Percentiles rank a stretch among this genome's conserved stretches.
Conservation (phyloP, 2,113 vertebrate species). For the Zootoca vivipara region DNA sequence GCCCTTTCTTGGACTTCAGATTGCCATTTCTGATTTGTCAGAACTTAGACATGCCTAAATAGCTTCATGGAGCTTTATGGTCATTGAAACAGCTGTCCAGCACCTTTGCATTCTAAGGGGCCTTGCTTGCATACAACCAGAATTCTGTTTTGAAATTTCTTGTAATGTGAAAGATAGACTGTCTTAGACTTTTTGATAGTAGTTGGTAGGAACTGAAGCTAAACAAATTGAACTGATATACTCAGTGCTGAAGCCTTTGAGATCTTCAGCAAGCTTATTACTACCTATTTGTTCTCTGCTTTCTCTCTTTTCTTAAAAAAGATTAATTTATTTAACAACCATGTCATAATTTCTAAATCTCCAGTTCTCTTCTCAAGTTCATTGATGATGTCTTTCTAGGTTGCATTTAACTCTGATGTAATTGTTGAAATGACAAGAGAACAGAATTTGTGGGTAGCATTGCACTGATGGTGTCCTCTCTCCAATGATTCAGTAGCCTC, state of each 20-base stretch:
- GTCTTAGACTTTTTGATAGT: not conserved
- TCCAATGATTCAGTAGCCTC: not conserved
- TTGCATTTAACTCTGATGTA: conserved; percentile 8
- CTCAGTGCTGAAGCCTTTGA: not conserved
- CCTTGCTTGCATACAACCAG: not conserved
- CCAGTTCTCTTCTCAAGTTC: not conserved
- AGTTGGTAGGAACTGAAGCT: not conserved
- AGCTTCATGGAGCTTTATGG: not conserved
- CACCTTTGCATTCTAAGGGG: not conserved
- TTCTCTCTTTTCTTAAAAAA: conserved; percentile 7
- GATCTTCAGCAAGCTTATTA: not conserved
- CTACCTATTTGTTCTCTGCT: not conserved
- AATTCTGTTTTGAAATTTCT: not conserved
- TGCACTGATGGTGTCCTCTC: conserved; percentile 15
- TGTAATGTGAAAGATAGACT: too few relatives aligned
- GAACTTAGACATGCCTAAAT: not conserved
- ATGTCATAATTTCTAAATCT: not conserved
- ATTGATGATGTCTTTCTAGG: conserved; percentile 5
- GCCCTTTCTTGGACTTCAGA: not conserved
- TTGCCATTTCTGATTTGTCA: not conserved
- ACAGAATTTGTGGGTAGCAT: not conserved
- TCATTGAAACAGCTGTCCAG: not conserved
- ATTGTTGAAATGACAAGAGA: conserved; percentile 2
- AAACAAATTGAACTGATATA: not conserved
- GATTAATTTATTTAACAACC: not conserved